Conservation (phyloP, 2,113 vertebrate species). For the Vicugna pacos region DNA sequence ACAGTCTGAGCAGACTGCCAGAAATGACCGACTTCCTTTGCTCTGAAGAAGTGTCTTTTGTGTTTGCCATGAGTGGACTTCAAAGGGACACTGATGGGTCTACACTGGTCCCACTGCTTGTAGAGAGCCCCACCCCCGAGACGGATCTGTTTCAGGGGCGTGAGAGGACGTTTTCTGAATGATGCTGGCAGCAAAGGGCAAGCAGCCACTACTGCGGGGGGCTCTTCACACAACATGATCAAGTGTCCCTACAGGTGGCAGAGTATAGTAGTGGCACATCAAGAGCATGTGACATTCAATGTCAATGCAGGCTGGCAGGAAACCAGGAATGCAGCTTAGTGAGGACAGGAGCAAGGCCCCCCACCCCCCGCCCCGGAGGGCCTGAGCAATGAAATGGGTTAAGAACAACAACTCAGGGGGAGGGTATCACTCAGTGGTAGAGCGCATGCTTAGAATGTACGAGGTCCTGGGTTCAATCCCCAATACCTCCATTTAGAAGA, state of each 20-base stretch:
- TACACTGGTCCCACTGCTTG: background rate
- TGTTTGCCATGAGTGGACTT: constrained; percentile 15
- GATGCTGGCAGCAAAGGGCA: background rate
- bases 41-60: constrained; percentile 47
- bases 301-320: background rate
- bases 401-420: background rate
- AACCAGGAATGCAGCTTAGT: background rate
- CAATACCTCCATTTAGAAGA: too few relatives aligned
- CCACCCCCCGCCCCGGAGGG: too few relatives aligned
- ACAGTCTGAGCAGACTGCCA: background rate
- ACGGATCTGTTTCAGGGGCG: background rate
- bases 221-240: background rate
- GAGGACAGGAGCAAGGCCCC: background rate
- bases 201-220: background rate
- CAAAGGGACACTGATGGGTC: background rate
- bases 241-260: background rate
- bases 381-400: background rate
- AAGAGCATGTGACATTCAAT: background rate
- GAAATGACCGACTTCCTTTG: constrained; percentile 25
- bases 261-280: background rate
- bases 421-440: too few relatives aligned
- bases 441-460: too few relatives aligned
- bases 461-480: too few relatives aligned
- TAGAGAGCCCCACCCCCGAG: background rate
- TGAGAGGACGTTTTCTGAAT: background rate